Evolutionary conservation across 2,888 invertebrate species (phyloP), one percentile per base, ranked within the genome.

Genomic region (Nyleta sp.): DNA sequence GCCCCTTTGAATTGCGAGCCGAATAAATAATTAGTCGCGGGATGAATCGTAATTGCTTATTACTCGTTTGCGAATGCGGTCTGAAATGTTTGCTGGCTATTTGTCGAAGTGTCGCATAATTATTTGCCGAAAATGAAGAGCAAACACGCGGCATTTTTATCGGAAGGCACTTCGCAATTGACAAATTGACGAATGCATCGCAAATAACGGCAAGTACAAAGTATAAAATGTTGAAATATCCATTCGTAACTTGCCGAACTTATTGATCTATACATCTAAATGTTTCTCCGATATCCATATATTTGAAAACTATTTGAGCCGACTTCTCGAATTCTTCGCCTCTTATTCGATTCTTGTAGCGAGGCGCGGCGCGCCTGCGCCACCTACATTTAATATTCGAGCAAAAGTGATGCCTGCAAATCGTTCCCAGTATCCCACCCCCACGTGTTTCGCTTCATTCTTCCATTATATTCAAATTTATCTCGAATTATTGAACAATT

Each of bases 231-330:
- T 42, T 64, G 57, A 50, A 64, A 64, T 42, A 64, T 64, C 55
- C 48, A 65, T 73, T 57, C 11, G 31, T 65, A 64, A 65, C 50
- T 59, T 65, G 17, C 17, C 48, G 42, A 57, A 65, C 65, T 60
- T 52, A 67, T 74, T 65, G 59, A 65, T 73, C 59, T 60, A 52
- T 53, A 44, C 33, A 20, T 74, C 57, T 53, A 60, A 67, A 65
- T 73, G 59, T 73, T 65, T 73, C 73, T 73, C 44, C 59, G 35
- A 65, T 73, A 73, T 59, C 59, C 65, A 65, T 57, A 64, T 57
- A 65, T 73, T 59, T 52, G 50, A 73, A 52, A 74, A 74, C 73
- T 67, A 67, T 74, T 60, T 59, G 57, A 65, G 13, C 20, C 24
- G 42, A 55, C 55, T 65, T 57, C 28, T 42, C 24, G 50, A 65